Evolutionary conservation across 2,888 invertebrate species (phyloP), one percentile per base, ranked within the genome.

Genomic region (Melinaea marsaeus): DNA sequence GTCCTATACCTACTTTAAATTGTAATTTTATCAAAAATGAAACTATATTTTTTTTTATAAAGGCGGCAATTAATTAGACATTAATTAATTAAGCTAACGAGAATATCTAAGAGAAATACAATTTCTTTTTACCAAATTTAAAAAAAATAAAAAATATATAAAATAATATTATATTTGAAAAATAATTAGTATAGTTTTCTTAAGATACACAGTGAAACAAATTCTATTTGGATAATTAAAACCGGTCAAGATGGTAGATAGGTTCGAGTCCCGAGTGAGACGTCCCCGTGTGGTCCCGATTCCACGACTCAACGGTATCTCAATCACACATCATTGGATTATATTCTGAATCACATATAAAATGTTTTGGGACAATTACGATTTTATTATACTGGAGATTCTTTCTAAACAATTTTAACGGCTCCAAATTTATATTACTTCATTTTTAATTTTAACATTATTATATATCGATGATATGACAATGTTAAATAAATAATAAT

Each of bases 231-330:
- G 70, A 71, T 74, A 73, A 77, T 79, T 77, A 76, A 75, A 76
- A 74, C 71, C 72, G 72, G 63, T 69, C 71, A 72, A 86, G 87
- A 88, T 88, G 72, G 66, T 51, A 83, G 88, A 88, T 88, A 87
- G 76, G 75, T 79, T 80, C 77, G 79, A 74, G 74, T 79, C 78
- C 80, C 77, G 82, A 85, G 83, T 85, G 81, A 86, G 83, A 77
- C 80, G 75, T 86, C 79, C 78, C 84, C 74, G 85, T 87, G 88
- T 86, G 88, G 88, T 87, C 88, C 76, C 76, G 74, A 73, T 79
- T 79, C 79, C 83, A 78, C 80, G 80, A 79, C 77, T 75, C 70
- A 61, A 57, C 69, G 71, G 69, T 85, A 85, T 85, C 85, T 76
- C 79, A 84, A 88, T 88, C 83, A 74, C 76, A 80, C 69, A 68